These are phyloP conservation scores for Urocyon cinereoargenteus DNA, from an alignment of 2,797 vertebrate genomes.

Conservation along the genomic window DNA sequence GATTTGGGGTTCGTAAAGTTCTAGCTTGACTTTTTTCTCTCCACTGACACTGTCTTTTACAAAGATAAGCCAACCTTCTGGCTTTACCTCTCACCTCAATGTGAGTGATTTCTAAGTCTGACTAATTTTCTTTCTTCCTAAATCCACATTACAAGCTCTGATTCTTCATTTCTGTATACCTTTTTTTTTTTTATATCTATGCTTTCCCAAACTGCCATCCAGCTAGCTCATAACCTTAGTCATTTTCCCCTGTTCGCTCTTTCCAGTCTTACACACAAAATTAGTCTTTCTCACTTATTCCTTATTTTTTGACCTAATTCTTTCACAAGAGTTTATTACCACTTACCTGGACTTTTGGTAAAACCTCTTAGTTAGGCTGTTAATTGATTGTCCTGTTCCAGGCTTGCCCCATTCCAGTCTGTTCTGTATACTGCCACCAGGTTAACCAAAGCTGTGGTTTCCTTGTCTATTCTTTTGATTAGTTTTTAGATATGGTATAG, in stretches of 20 bases:
- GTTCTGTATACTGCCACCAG: not conserved
- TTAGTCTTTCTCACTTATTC: not conserved
- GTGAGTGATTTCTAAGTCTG: not conserved
- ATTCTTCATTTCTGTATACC: not conserved
- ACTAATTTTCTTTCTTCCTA: constrained; percentile 1
- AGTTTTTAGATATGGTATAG: constrained; percentile 8
- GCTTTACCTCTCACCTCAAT: not conserved
- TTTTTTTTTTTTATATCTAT: not conserved
- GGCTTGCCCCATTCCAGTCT: not conserved
- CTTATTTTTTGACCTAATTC: not conserved
- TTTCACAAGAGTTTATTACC: not conserved
- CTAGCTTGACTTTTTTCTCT: not conserved
- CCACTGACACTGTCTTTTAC: not conserved
- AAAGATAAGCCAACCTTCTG: not conserved
- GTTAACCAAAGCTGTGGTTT: not conserved
- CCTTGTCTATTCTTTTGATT: not conserved
- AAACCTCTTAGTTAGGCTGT: not conserved
- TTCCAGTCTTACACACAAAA: not conserved
- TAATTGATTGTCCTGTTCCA: not conserved
- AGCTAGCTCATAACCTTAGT: not conserved
- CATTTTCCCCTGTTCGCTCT: not conserved
- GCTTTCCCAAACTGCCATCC: not conserved
- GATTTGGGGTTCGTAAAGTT: not conserved
- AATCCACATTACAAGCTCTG: not conserved
- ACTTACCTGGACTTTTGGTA: not conserved